Base-by-base conservation (phyloP, 1,140 invertebrate species). In the Aphaenogaster rudis region DNA sequence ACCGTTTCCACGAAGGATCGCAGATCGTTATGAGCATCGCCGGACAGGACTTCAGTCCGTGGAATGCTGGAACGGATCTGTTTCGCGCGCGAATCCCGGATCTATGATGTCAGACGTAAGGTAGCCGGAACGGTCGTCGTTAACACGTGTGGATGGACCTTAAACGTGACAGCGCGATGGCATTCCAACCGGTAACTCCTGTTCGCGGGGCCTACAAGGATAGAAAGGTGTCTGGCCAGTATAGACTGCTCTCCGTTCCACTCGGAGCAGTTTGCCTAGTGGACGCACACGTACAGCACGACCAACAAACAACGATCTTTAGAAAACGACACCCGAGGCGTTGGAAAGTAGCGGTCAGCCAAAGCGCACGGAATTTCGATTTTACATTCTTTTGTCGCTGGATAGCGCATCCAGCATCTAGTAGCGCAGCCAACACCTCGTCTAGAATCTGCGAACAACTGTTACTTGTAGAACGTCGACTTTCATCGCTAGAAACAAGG, bases 141-240 rank as follows among this genome's bases (percentile, higher is more conserved):
- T 71, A 59, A 48, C 39, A 11, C 11, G 42, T 84, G 69, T 84
- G 80, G 9, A 78, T 28, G 45, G 52, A 52, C n/a, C 57, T 74
- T 80, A 81, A 86, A 50, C 45, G n/a, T 63, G 76, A 67, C 48
- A 54, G 39, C 64, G n/a, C 85, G 63, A 42, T 80, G 89, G 90
- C 88, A 92, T 91, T 92, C 87, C 90, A 88, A 89, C 89, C 89
- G 91, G 88, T 90, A 92, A 89, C 89, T 91, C 89, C 86, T 90
- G 89, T 88, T 89, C 88, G 69, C 69, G 80, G 28, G 6, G 54
- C 74, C 77, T 76, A 87, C 80, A 57, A 89, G 86, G 86, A 92
- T 90, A 91, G 91, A 92, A 92, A 92, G 90, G 90, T 91, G 89
- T 92, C 89, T 92, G 82, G 88, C 87, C 72, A 61, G 72, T 88